Evolutionary conservation across 2,888 invertebrate genomes (phyloP).

Genomic region (Plagodis dolabraria): DNA sequence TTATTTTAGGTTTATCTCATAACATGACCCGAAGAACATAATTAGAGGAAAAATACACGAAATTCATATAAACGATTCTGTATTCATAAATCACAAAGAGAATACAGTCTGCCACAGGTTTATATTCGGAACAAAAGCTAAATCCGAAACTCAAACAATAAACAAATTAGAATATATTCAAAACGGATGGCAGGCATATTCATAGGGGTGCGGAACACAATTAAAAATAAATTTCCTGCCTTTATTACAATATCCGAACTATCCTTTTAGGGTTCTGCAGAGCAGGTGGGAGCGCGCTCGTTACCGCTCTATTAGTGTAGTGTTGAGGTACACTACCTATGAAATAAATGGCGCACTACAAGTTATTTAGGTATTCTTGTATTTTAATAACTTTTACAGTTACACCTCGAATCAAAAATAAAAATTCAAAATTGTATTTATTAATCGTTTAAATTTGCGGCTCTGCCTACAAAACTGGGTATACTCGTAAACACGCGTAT

Average conservation of each 20-base stretch:
- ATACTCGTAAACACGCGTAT: no score
- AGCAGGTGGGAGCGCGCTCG: conserved; percentile 44
- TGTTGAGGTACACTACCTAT: conserved; percentile 10
- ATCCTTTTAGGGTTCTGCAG: conserved; percentile 49
- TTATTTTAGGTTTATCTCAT: no score
- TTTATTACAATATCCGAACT: conserved; percentile 53
- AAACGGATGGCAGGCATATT: conserved; percentile 60
- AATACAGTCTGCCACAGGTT: not conserved
- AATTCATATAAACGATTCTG: not conserved
- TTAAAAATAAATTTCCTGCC: conserved; percentile 56
- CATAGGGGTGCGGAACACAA: conserved; percentile 41
- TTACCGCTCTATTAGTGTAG: conserved; percentile 43
- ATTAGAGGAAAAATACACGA: no score
- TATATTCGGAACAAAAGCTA: conserved; percentile 7
- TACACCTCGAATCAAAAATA: no score
- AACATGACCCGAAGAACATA: no score
- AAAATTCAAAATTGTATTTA: no score
- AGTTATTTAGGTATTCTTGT: no score
- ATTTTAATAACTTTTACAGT: no score
- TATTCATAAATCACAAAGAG: not conserved
- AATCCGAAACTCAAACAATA: conserved; percentile 33
- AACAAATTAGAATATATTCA: conserved; percentile 36
- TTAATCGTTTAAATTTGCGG: no score
- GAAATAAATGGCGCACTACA: conserved; percentile 1
- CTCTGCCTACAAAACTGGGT: no score